These are phyloP conservation scores for Eupeodes latifasciatus DNA, from an alignment of 2,888 invertebrate genomes.

Conservation along the genomic window DNA sequence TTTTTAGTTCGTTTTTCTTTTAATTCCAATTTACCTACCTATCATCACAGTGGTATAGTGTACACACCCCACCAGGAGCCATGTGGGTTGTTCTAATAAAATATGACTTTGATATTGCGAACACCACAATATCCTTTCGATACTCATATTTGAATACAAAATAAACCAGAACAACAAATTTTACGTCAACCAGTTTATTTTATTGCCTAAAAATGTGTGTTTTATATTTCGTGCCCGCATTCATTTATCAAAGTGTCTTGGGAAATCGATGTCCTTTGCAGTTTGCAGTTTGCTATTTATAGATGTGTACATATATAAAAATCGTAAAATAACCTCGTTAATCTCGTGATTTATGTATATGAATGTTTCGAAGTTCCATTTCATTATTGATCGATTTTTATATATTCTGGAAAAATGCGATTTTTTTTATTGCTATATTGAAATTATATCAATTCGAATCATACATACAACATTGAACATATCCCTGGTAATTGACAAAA, in stretches of 20 bases:
- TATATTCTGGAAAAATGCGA: neutral
- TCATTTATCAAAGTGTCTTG: slow-evolving; percentile 17
- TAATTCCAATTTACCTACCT: too few species aligned
- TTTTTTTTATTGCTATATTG: neutral
- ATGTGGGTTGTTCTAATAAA: too few species aligned
- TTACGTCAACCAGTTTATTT: neutral
- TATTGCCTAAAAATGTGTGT: neutral
- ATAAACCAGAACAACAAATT: neutral
- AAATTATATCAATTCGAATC: too few species aligned
- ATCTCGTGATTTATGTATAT: slow-evolving; percentile 1
- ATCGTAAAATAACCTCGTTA: slow-evolving; percentile 8
- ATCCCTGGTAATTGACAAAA: too few species aligned
- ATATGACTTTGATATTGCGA: neutral
- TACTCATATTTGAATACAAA: neutral
- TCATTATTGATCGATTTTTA: neutral
- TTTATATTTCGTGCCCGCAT: neutral
- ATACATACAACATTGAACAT: too few species aligned
- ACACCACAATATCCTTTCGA: neutral
- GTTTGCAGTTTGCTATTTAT: neutral
- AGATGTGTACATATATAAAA: neutral
- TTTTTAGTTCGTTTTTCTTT: too few species aligned
- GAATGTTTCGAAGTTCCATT: slow-evolving; percentile 5
- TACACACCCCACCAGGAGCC: too few species aligned
- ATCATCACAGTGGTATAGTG: too few species aligned
- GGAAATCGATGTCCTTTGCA: slow-evolving; percentile 19